These are phyloP conservation scores for Danionella cerebrum DNA, from an alignment of 2,113 vertebrate genomes.

Conservation along the genomic window DNA sequence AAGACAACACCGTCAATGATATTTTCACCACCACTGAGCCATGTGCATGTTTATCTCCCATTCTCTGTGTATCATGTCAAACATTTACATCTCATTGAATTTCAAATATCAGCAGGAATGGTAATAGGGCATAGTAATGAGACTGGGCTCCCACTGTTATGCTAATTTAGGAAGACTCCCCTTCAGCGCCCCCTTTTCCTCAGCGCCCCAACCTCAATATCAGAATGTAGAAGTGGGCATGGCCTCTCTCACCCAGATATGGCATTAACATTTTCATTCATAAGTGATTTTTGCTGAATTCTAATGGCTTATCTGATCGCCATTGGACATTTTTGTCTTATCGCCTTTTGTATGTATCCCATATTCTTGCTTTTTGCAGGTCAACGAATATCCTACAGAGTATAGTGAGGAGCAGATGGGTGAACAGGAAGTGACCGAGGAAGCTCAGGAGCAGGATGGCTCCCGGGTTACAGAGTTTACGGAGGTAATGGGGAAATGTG, in stretches of 20 bases:
- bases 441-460: constrained; percentile 45
- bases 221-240: constrained; percentile 11
- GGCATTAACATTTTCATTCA: constrained; percentile 34
- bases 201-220: constrained; percentile 27
- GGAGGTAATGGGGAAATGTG: constrained; percentile 61
- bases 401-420: constrained; percentile 52
- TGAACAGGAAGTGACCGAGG: constrained; percentile 49
- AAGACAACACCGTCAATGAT: constrained; percentile 55
- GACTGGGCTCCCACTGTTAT: constrained; percentile 70
- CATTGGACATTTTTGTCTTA: too few species aligned
- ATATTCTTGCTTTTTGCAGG: constrained; percentile 57
- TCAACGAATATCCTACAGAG: constrained; percentile 74
- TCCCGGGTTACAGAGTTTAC: constrained; percentile 70
- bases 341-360: too few species aligned
- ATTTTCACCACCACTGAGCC: constrained; percentile 64
- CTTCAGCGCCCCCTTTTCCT: constrained; percentile 12
- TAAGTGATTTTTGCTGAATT: not conserved
- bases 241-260: constrained; percentile 35
- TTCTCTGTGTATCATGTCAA: constrained; percentile 68
- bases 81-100: constrained; percentile 78
- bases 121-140: constrained; percentile 66
- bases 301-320: constrained; percentile 6
- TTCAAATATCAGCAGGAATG: constrained; percentile 71
- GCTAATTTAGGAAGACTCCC: constrained; percentile 54
- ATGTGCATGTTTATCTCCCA: constrained; percentile 58